Evolutionary conservation across 1,140 invertebrate species (phyloP).

Genomic region (Trissolcus basalis): DNA sequence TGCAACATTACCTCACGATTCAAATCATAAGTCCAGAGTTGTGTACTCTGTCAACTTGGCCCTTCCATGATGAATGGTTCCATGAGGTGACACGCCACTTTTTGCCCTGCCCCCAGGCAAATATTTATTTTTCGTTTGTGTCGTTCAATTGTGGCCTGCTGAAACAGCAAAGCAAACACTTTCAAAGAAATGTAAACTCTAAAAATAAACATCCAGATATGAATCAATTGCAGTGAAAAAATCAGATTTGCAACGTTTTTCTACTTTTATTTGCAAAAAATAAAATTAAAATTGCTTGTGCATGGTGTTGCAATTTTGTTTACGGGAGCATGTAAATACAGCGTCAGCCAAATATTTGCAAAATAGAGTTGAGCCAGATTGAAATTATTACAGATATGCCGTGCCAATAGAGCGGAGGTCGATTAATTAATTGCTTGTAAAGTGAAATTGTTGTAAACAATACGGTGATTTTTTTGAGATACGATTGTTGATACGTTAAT

Average conservation of each 20-base stretch:
- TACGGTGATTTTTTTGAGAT: constrained; percentile 8
- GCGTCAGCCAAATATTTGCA: too few relatives aligned
- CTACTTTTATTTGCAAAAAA: too few relatives aligned
- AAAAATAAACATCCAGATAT: not conserved
- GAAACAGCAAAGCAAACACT: not conserved
- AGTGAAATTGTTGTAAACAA: constrained; percentile 4
- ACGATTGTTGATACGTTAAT: constrained; percentile 37
- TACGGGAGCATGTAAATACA: too few relatives aligned
- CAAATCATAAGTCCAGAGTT: constrained; percentile 26
- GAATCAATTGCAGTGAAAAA: not conserved
- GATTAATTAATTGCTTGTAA: constrained; percentile 17
- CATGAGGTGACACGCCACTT: constrained; percentile 2
- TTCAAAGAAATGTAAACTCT: not conserved
- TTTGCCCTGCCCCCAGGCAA: not conserved
- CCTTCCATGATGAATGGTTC: constrained; percentile 21
- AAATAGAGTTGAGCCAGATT: too few relatives aligned
- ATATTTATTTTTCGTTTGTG: constrained; percentile 11
- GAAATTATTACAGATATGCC: too few relatives aligned
- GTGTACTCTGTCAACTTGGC: constrained; percentile 34
- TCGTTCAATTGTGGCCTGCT: constrained; percentile 4
- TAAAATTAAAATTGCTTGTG: too few relatives aligned
- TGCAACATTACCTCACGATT: constrained; percentile 42
- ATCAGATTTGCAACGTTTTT: not conserved
- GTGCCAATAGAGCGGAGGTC: too few relatives aligned
- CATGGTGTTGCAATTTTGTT: too few relatives aligned